Conservation (phyloP, 2,113 vertebrate genomes). For the Epinephelus fuscoguttatus region DNA sequence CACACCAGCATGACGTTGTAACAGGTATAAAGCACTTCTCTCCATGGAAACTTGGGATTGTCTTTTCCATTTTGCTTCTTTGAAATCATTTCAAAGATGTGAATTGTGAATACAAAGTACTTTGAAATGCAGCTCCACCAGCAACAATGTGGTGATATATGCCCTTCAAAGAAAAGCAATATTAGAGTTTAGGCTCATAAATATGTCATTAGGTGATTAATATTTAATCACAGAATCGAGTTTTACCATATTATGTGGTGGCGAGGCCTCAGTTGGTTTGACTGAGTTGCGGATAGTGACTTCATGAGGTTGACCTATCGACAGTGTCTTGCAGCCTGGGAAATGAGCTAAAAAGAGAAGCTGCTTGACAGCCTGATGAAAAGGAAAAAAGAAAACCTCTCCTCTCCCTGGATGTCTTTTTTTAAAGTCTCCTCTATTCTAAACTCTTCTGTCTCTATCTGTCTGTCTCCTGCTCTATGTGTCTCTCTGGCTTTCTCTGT, state of each 20-base stretch:
- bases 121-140: conserved; percentile 15
- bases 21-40: not conserved
- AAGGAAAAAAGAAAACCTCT: not conserved
- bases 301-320: conserved; percentile 59
- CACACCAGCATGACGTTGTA: not conserved
- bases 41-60: not conserved
- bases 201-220: conserved; percentile 50
- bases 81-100: not conserved
- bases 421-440: conserved; percentile 35
- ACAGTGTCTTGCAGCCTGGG: conserved; percentile 45
- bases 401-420: conserved; percentile 44
- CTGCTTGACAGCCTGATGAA: conserved; percentile 36
- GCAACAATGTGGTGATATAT: not conserved
- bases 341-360: conserved; percentile 51
- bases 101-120: not conserved
- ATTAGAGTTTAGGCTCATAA: conserved; percentile 60
- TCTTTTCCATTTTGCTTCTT: not conserved
- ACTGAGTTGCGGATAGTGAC: conserved; percentile 30
- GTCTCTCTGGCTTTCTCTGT: conserved; percentile 24
- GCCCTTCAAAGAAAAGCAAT: conserved; percentile 48
- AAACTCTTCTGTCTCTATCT: conserved; percentile 43
- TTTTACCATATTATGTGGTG: conserved; percentile 36
- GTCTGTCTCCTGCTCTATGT: conserved; percentile 1
- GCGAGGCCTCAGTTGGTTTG: conserved; percentile 41
- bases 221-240: conserved; percentile 39